Base-by-base conservation (phyloP, 1,140 invertebrate species). In the Dolichoris vasculosae region DNA sequence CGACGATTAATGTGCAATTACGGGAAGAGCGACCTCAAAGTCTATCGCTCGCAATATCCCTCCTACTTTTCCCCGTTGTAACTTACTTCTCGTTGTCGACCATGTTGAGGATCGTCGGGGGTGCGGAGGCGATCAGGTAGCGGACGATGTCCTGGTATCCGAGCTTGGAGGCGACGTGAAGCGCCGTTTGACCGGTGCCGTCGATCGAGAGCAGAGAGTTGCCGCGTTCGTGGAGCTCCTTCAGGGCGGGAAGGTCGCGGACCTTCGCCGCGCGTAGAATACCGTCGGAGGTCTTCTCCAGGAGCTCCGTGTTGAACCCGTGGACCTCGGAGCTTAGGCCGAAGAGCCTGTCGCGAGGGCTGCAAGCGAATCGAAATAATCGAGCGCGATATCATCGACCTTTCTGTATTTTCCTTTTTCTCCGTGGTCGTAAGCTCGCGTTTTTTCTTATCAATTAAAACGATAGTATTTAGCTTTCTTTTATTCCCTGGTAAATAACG, bases 111-210 rank as follows among this genome's bases (percentile, higher is more conserved):
- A 98, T 96, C 30, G 96, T 95, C 76, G 96, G 94, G 8, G 97
- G 97, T 0, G 97, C 97, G 90, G 96, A 96, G 64, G 97, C 96
- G 82, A 98, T 96, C 51, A 99, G 95, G 91, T 98, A 99, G 91
- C 97, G 96, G 17, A 99, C 96, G 82, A 99, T 96, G 90, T 98
- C 97, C 89, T 97, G 97, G 93, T 98, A 96, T 30, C 98, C 98
- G 89, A 97, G 96, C 86, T 96, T 94, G 30, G 97, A 96, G 26
- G 97, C 97, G 86, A 97, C 95, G 92, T 99, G 98, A 83, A 99
- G 94, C 51, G 97, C 96, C 71, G 98, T 98, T 94, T 98, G 97
- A 7, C 98, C 98, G 84, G 94, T 95, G 71, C 96, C 94, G 92
- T 99, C 97, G 88, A 97, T 97, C 63, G 97, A 97, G 86, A 98